Percentiles rank a stretch among this genome's conserved stretches.
phyloP scores from a whole-genome alignment of 2,797 vertebrate genomes.

The Lemur catta region DNA sequence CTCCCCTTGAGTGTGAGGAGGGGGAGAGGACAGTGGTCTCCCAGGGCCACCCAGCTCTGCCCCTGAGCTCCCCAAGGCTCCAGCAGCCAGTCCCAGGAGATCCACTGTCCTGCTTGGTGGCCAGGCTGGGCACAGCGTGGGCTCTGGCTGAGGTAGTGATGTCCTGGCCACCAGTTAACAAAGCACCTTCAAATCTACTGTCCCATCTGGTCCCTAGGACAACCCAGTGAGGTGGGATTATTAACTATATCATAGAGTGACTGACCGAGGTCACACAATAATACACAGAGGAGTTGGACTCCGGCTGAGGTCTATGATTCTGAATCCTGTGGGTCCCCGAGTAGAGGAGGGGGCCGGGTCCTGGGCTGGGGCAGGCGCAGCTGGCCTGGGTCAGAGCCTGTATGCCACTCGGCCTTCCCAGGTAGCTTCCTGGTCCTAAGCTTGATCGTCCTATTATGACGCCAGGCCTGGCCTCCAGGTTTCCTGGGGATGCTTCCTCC shows the following conservation, averaged over 20 bases:
- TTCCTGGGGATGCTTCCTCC: conserved; percentile 14
- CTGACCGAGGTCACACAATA: neutral
- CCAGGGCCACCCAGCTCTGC: neutral
- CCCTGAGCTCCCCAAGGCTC: neutral
- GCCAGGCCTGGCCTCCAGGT: neutral
- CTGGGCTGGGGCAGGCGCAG: neutral
- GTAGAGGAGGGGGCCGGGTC: neutral
- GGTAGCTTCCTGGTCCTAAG: neutral
- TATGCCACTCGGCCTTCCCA: neutral
- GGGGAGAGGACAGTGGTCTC: neutral
- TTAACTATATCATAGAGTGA: neutral
- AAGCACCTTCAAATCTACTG: neutral
- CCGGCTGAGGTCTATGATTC: neutral
- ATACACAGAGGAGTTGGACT: neutral
- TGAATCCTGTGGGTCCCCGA: neutral
- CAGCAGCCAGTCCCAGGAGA: neutral
- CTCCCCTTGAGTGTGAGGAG: neutral
- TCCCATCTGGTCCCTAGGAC: neutral
- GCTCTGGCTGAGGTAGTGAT: neutral
- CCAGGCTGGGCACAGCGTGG: neutral
- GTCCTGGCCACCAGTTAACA: neutral
- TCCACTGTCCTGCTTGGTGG: neutral
- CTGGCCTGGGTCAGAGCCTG: neutral
- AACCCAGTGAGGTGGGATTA: neutral
- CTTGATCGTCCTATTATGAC: neutral